Conservation (phyloP, 2,113 vertebrate genomes). For the Scortum barcoo region DNA sequence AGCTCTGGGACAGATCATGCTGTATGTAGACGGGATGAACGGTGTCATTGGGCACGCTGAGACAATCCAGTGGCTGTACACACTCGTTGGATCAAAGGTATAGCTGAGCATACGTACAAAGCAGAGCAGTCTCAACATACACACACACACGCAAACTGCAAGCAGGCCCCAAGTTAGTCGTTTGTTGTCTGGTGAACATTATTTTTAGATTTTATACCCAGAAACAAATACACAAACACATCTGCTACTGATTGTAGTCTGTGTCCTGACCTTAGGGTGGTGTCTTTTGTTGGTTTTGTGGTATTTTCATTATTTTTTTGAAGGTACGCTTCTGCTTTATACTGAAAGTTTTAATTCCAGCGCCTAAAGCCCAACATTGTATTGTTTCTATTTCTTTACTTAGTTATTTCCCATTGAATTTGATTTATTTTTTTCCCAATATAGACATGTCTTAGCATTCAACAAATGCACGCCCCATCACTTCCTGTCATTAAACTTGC, state of each 20-base stretch:
- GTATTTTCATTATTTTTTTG: not conserved
- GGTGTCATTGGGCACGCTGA: constrained; percentile 93
- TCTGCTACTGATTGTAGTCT: constrained; percentile 33
- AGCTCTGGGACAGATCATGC: constrained; percentile 98
- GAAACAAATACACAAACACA: constrained; percentile 41
- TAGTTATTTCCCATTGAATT: not conserved
- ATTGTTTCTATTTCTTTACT: not conserved
- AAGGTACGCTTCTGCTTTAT: not conserved
- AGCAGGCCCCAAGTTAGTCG: constrained; percentile 12
- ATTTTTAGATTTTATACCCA: constrained; percentile 50
- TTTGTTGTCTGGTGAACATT: constrained; percentile 35
- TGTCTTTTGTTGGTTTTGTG: constrained; percentile 32
- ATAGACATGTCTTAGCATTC: not conserved
- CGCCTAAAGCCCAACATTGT: not conserved
- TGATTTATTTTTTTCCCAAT: not conserved
- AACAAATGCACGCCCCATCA: not conserved
- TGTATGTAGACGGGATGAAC: constrained; percentile 98
- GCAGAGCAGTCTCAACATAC: not conserved
- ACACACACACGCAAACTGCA: constrained; percentile 11
- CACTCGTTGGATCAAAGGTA: constrained; percentile 96
- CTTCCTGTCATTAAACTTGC: not conserved
- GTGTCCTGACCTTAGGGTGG: constrained; percentile 21
- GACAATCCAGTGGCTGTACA: constrained; percentile 96
- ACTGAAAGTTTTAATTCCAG: not conserved
- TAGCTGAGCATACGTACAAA: not conserved